These are phyloP conservation scores for Liolophura sinensis DNA, from an alignment of 1,140 invertebrate species.

Conservation along the genomic window DNA sequence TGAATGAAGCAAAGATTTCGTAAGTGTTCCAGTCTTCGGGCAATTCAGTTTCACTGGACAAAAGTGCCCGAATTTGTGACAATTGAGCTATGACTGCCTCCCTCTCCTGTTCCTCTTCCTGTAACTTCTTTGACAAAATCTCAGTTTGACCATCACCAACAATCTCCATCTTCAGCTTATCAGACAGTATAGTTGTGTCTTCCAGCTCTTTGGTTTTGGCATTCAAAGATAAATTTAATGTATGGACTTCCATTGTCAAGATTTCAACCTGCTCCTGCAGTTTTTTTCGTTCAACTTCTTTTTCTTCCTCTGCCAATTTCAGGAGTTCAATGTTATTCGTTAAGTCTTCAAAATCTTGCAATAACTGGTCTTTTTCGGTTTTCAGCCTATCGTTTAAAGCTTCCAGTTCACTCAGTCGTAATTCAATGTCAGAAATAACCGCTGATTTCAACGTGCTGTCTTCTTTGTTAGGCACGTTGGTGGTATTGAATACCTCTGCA, in stretches of 20 bases:
- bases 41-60: no score
- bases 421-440: no score
- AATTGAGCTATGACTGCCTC: not conserved
- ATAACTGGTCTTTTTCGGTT: no score
- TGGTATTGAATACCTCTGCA: no score
- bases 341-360: not conserved
- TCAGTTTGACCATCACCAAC: not conserved
- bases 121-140: constrained; percentile 16
- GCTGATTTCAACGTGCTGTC: no score
- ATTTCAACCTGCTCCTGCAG: not conserved
- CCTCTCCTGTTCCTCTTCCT: constrained; percentile 15
- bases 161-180: constrained; percentile 18
- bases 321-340: not conserved
- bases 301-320: not conserved
- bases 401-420: no score
- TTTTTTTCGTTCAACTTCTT: not conserved
- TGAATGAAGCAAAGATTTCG: no score
- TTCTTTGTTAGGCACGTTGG: no score
- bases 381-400: no score
- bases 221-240: no score
- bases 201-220: not conserved
- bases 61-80: no score
- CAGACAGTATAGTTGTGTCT: constrained; percentile 11
- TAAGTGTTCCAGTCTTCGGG: no score
- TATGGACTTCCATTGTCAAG: not conserved